Base-by-base conservation (phyloP, 2,888 invertebrate species). In the Epirrhoe tristata region DNA sequence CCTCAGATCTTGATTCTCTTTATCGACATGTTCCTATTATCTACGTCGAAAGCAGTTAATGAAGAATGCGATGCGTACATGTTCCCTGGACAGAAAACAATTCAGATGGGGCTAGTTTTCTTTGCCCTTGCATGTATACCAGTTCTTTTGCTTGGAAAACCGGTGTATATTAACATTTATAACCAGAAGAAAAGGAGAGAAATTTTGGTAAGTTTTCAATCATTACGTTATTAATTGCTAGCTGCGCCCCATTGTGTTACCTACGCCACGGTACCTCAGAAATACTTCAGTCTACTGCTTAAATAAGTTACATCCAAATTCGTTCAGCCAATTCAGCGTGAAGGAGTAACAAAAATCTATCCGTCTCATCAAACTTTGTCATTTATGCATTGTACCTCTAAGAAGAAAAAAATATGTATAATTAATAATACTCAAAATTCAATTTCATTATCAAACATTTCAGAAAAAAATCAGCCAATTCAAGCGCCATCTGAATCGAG, bases 1-100 rank as follows among this genome's bases (percentile, higher is more conserved):
- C 97, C 97, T 0, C 95, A 96, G 53, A 94, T 97, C 7, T 93
- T 97, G 0, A 96, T 97, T 63, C 94, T 96, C 14, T 96, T 97
- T 71, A 97, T 97, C 80, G 96, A 97, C 79, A 97, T 97, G 97
- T 94, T 95, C 51, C 86, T 96, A 66, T 79, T 95, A 71, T 91
- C 93, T 12, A 73, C 78, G 2, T 77, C 86, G 0, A 74, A 81
- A 14, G 78, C 85, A 0, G 74, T 80, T 0, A 78, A 75, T 0
- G 78, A 82, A 0, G 81, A 82, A 0, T 96, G 96, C 74, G 84
- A 94, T 0, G 86, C 89, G 0, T 95, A 94, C 75, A 95, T 96
- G 94, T 96, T 95, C 63, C 70, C 80, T 0, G 74, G 79, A 0
- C 96, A 96, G 81, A 78, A 79, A 1, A 54, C 1, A 0, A 59